Evolutionary conservation across 2,888 invertebrate genomes (phyloP), one percentile per base, ranked within the genome.

Genomic region (Cynaeus angustus): DNA sequence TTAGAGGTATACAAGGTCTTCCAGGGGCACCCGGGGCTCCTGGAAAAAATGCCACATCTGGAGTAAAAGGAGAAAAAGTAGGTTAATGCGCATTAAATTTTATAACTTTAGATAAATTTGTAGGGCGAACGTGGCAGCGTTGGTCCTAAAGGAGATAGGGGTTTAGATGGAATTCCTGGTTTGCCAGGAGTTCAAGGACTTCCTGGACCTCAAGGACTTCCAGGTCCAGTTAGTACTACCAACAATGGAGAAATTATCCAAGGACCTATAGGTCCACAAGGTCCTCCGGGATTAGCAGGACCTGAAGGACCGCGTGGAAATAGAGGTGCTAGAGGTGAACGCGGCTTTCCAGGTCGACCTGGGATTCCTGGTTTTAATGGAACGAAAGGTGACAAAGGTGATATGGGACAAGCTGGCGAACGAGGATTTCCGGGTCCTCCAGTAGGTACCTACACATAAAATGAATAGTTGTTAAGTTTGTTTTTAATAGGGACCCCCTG

Each of bases 1-100:
- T 83, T 8, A 81, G 82, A 71, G 86, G 87, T 50, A 72, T 80
- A 12, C 78, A 82, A 75, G 89, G 88, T 37, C 80, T 80, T 9
- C 80, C 84, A 26, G 89, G 89, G 14, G 70, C 81, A 6, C 73
- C 67, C 0, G 89, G 90, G 43, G 79, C 79, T 12, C 80, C 83
- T 28, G 83, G 86, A 43, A 80, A 77, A 53, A 78, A 83, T 72
- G 87, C 86, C 65, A 77, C 81, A 26, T 82, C 84, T 28, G 90
- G 89, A 37, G 73, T 81, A 5, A 84, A 84, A 76, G 89, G 79
- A 64, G 72, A 74, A 10, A 73, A 71, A 68, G 77, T 77, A 68
- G 0, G 9, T 13, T 14, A 30, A 30, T 12, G 30, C 5, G 13
- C 6, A 1, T 43, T 43, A 3, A 16, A 3, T 50, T 50, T 3